These are phyloP conservation scores for Apis mellifera DNA, from an alignment of 1,140 invertebrate genomes.

Conservation along the genomic window DNA sequence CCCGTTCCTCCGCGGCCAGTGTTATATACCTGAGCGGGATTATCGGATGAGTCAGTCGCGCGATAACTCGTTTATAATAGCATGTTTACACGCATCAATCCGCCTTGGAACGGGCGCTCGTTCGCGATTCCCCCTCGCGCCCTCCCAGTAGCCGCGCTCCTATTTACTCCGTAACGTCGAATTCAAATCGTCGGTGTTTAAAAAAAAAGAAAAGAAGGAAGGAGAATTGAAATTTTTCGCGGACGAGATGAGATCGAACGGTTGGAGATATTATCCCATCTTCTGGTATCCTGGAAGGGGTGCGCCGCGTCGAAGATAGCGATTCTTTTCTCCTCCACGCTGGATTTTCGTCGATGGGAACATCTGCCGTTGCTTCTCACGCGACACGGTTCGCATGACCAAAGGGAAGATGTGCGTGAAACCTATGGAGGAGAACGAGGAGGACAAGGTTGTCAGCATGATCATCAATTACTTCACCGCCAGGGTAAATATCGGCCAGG, in stretches of 20 bases:
- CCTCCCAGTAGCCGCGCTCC: not conserved
- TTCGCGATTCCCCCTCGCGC: not conserved
- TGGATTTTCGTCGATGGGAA: constrained; percentile 10
- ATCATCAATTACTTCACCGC: constrained; percentile 77
- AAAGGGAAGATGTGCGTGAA: constrained; percentile 71
- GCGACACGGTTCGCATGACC: constrained; percentile 36
- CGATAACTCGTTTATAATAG: not conserved
- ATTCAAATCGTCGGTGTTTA: too few relatives aligned
- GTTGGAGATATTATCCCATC: too few relatives aligned
- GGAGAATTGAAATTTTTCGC: too few relatives aligned
- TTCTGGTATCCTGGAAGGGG: not conserved
- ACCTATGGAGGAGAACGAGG: constrained; percentile 72
- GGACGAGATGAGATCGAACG: too few relatives aligned
- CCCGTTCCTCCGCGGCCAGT: too few relatives aligned
- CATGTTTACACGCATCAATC: not conserved
- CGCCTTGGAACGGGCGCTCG: not conserved
- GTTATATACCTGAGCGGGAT: not conserved
- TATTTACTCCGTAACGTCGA: too few relatives aligned
- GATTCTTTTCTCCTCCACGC: not conserved
- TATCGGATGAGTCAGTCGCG: constrained; percentile 1
- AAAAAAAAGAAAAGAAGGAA: too few relatives aligned
- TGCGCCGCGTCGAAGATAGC: not conserved
- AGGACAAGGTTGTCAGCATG: constrained; percentile 75
- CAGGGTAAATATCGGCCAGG: constrained; percentile 73
- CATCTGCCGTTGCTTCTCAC: constrained; percentile 35